Evolutionary conservation across 30 jellyfish, hydroid and myxozoan species (phyloP).

Genomic region (Sanderia malayensis): DNA sequence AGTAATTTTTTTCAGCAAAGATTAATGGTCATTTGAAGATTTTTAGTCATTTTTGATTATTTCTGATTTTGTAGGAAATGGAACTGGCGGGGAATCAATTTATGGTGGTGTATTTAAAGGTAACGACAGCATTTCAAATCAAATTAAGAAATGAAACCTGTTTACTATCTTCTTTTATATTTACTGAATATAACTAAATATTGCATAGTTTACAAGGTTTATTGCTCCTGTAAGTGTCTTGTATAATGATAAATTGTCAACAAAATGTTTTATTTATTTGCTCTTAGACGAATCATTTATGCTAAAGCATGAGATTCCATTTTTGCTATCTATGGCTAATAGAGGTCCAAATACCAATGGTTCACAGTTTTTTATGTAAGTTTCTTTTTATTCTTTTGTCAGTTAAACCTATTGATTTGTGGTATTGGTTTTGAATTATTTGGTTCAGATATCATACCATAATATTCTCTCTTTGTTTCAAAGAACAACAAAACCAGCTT

Average conservation of each 20-base stretch:
- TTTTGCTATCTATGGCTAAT: slow-evolving; percentile 97
- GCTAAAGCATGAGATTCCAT: slow-evolving; percentile 84
- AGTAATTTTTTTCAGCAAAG: too few species aligned
- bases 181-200: too few species aligned
- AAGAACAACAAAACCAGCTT: slow-evolving; percentile 91
- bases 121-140: too few species aligned
- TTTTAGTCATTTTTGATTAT: too few species aligned
- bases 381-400: slow-evolving; percentile 8
- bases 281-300: slow-evolving; percentile 82
- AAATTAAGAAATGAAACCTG: too few species aligned
- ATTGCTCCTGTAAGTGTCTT: too few species aligned
- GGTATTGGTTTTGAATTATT: too few species aligned
- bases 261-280: too few species aligned
- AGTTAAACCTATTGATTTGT: not conserved
- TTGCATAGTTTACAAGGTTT: too few species aligned
- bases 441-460: not conserved
- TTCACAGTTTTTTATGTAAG: slow-evolving; percentile 98
- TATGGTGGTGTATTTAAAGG: slow-evolving; percentile 98
- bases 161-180: too few species aligned
- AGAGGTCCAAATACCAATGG: slow-evolving; percentile 99
- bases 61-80: slow-evolving; percentile 79
- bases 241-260: too few species aligned
- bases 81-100: slow-evolving; percentile 99
- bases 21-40: too few species aligned
- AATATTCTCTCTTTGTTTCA: slow-evolving; percentile 5